Base-by-base conservation (phyloP, 1,140 invertebrate genomes). In the Achroia grisella region DNA sequence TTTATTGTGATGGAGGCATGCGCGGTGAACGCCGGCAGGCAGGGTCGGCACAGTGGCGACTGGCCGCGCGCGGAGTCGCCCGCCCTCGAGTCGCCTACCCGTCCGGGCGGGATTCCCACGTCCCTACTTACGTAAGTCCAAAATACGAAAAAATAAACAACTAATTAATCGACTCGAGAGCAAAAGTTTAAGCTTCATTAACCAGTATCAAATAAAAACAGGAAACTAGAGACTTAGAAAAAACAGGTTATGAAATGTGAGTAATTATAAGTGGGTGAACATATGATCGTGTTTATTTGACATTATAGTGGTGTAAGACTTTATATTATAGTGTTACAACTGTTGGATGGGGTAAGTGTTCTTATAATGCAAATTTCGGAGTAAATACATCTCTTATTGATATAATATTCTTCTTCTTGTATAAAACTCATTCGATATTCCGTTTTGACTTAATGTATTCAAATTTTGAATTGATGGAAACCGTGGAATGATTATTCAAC, bases 51-150 rank as follows among this genome's bases (percentile, higher is more conserved):
- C 57, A 73, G 74, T 78, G 65, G 53, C 63, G 65, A 52, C 51
- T 50, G 62, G 58, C 71, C 64, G 57, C 62, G 62, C 66, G 56
- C 50, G 46, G 48, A 44, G 51, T 11, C 54, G 45, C 59, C 49
- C 65, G 64, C 57, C 45, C 31, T 44, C 52, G 43, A 34, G 48
- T 29, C 52, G 39, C 48, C 41, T 35, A 34, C 31, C 8, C 17
- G 14, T n/a, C 28, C 58, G 37, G 36, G 28, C 56, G 33, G 39
- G 34, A 41, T 23, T 32, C 37, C 32, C 33, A 42, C 62, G 62
- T 56, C 32, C 46, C 45, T 68, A 75, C 76, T 77, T 80, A 80
- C 73, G 74, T 80, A 80, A 80, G 76, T 80, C 62, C 15, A 49
- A 42, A 36, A 48, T 55, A 47, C 56, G 45, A 23, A 50, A 50